phyloP scores from a whole-genome alignment of 2,113 vertebrate species.

The Baryphthengus martii region DNA sequence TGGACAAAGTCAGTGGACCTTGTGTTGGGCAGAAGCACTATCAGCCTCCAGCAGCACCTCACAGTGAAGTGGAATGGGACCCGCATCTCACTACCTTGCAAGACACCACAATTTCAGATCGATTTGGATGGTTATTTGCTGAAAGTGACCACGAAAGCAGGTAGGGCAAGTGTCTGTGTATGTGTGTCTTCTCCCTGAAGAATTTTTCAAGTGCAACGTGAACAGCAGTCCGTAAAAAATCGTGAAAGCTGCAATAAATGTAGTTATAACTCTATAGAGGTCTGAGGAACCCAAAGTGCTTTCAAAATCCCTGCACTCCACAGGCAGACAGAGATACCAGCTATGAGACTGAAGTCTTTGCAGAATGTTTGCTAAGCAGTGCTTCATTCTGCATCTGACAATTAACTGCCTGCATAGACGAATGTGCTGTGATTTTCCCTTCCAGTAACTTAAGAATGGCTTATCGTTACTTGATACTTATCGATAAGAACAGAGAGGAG shows the following conservation, averaged over 20 bases:
- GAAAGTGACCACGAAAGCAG: slow-evolving; percentile 92
- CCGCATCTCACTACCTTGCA: slow-evolving; percentile 88
- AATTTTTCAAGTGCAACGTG: not conserved
- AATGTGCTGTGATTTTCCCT: not conserved
- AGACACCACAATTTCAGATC: slow-evolving; percentile 85
- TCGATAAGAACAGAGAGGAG: not conserved
- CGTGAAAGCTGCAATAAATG: not conserved
- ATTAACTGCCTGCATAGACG: not conserved
- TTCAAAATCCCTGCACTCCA: not conserved
- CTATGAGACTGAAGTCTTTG: not conserved
- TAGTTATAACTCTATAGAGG: not conserved
- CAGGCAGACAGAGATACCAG: not conserved
- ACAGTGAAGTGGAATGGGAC: slow-evolving; percentile 92
- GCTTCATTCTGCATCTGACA: not conserved
- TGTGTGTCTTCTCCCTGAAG: not conserved
- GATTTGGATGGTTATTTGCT: slow-evolving; percentile 95
- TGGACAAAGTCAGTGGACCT: slow-evolving; percentile 98
- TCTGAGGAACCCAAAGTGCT: not conserved
- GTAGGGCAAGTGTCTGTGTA: slow-evolving; percentile 59
- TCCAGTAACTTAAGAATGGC: not conserved
- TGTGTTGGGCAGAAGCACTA: slow-evolving; percentile 75
- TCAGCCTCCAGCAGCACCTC: slow-evolving; percentile 96
- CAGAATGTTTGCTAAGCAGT: not conserved
- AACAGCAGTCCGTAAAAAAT: not conserved
- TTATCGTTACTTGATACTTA: not conserved